Percentiles rank a stretch among this genome's conserved stretches.
Conservation (phyloP, 2,113 vertebrate genomes). For the Deroptyus accipitrinus region DNA sequence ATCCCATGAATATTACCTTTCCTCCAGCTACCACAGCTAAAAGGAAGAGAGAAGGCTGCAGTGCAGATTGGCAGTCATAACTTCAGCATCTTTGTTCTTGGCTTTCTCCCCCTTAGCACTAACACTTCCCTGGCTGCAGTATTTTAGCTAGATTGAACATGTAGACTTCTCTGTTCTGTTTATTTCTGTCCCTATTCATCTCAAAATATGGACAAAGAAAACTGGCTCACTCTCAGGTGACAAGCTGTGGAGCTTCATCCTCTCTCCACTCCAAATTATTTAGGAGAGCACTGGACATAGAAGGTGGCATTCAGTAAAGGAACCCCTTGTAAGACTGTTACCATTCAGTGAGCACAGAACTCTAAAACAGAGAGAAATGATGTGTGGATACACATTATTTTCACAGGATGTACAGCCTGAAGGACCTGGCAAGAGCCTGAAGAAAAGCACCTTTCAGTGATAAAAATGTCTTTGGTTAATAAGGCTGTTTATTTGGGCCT, state of each 20-base stretch:
- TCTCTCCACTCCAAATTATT: background rate
- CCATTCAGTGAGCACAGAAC: background rate
- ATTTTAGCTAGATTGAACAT: background rate
- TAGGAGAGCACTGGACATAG: background rate
- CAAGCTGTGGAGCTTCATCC: background rate
- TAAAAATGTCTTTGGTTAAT: background rate
- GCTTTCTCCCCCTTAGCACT: background rate
- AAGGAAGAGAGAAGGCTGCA: background rate
- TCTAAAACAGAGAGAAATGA: background rate
- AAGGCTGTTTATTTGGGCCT: background rate
- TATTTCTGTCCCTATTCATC: background rate
- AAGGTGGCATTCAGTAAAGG: background rate
- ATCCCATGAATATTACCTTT: background rate
- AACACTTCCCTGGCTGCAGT: background rate
- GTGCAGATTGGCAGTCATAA: background rate
- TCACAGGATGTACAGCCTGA: background rate
- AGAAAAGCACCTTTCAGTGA: background rate
- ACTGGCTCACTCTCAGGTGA: background rate
- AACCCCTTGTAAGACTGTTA: background rate
- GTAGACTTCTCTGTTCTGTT: background rate
- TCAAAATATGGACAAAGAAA: background rate
- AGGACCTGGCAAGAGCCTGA: background rate
- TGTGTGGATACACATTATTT: background rate
- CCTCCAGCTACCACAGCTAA: background rate
- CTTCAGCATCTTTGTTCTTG: background rate